phyloP scores from a whole-genome alignment of 2,888 invertebrate species.

The Lymantria monacha region DNA sequence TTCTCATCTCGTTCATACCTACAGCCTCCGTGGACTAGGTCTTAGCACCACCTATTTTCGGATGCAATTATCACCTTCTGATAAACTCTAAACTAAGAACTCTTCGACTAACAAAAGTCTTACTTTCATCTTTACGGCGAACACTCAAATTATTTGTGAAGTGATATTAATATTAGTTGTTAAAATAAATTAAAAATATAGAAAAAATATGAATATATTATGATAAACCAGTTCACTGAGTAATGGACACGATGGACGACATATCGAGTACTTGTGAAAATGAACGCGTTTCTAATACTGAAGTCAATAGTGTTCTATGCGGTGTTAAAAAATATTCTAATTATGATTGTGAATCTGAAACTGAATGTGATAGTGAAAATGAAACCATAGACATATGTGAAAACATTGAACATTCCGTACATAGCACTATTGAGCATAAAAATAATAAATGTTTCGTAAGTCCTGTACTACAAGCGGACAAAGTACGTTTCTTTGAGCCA shows the following conservation, averaged over 20 bases:
- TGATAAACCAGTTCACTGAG: conserved; percentile 11
- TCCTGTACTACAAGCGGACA: conserved; percentile 43
- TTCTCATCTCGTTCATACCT: conserved; percentile 65
- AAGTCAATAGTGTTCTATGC: conserved; percentile 34
- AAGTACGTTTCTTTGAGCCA: conserved; percentile 52
- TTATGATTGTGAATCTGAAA: conserved; percentile 59
- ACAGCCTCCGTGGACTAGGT: conserved; percentile 53
- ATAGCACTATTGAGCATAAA: conserved; percentile 34
- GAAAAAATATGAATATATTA: conserved; percentile 17
- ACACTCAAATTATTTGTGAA: conserved; percentile 18
- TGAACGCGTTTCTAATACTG: conserved; percentile 36
- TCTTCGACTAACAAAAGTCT: conserved; percentile 34
- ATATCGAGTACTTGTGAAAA: conserved; percentile 76
- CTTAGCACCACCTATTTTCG: conserved; percentile 76
- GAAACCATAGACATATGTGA: conserved; percentile 78
- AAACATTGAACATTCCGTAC: conserved; percentile 54
- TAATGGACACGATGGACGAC: conserved; percentile 61
- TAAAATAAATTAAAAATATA: conserved; percentile 3
- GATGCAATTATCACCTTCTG: conserved; percentile 72
- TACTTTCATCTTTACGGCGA: conserved; percentile 25
- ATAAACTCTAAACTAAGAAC: conserved; percentile 43
- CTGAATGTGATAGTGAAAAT: conserved; percentile 72
- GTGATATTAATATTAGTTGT: conserved; percentile 6
- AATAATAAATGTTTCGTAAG: conserved; percentile 36
- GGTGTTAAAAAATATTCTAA: conserved; percentile 41